Base-by-base conservation (phyloP, 2,888 invertebrate species). In the Tetanocera ferruginea region DNA sequence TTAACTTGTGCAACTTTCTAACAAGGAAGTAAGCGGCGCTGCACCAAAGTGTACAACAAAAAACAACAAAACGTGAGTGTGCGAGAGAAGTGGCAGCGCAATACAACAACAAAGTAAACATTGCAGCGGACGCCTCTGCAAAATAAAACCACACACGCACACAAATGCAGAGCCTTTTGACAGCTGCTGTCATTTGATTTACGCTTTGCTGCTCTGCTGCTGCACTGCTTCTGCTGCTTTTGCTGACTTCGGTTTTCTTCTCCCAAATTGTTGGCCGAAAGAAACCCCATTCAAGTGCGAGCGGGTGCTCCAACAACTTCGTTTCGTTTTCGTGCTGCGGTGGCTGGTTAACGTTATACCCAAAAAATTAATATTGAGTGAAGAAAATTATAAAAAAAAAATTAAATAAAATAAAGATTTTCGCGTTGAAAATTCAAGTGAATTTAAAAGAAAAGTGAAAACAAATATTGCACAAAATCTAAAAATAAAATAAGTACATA, bases 221-320 rank as follows among this genome's bases (percentile, higher is more conserved):
- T 23, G 57, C 57, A 17, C 51, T 55, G 55, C 55, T 55, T n/a
- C 55, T 25, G 23, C 57, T 60, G 23, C 57, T 60, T 60, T 28
- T 60, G 28, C 57, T 25, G 57, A 23, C 28, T 60, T 60, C 28
- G 57, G 23, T 62, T 74, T 60, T 72, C 60, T 74, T 74, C 62
- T 74, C 73, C 73, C 60, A 73, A 73, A n/a, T 43, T 64, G 34
- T 64, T 64, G 64, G 28, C 17, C 60, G 25, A 25, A 60, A 37
- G 60, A 43, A 28, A 34, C 73, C 73, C 60, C 73, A 74, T 74
- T 74, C 73, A 74, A 74, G 73, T 62, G 62, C 73, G 73, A 74
- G 73, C 73, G 73, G 73, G 73, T 74, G 73, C 73, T 74, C 73
- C 73, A 74, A 62, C 73, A 74, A 74, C 73, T 73, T 62, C 73